A percentile compares a stretch with the other conserved stretches of the same genome.
Conservation (phyloP, 92 coral and sea anemone species). For the Actinostola sp. region DNA sequence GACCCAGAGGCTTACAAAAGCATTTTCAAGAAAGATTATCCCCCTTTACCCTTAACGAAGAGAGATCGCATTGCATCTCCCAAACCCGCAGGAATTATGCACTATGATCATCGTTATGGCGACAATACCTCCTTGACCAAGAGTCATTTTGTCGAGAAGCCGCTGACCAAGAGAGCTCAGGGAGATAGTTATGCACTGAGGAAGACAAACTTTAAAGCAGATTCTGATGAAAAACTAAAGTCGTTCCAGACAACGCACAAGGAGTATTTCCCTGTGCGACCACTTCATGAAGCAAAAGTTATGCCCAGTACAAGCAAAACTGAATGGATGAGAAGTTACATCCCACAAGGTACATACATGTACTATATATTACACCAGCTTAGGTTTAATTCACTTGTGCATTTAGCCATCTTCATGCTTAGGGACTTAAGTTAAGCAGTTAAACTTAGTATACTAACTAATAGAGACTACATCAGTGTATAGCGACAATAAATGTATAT, state of each 20-base stretch:
- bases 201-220: conserved; percentile 90
- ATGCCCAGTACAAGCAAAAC: conserved; percentile 63
- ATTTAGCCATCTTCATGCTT: too few relatives aligned
- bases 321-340: conserved; percentile 87
- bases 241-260: conserved; percentile 92
- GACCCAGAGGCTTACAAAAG: conserved; percentile 83
- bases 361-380: too few relatives aligned
- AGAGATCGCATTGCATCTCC: conserved; percentile 96
- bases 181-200: conserved; percentile 64
- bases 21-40: conserved; percentile 88
- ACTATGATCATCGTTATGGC: conserved; percentile 74
- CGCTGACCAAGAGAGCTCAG: conserved; percentile 35
- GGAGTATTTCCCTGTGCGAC: conserved; percentile 86
- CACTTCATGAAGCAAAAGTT: conserved; percentile 69
- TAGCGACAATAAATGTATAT: too few relatives aligned
- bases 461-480: too few relatives aligned
- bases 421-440: too few relatives aligned
- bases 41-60: conserved; percentile 80
- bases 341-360: conserved; percentile 78
- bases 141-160: conserved; percentile 83
- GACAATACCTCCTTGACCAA: conserved; percentile 83
- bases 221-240: conserved; percentile 73
- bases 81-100: conserved; percentile 82
- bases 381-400: too few relatives aligned
- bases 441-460: too few relatives aligned